Base-by-base conservation (phyloP, 2,888 invertebrate genomes). In the Drosophila vallismaia region DNA sequence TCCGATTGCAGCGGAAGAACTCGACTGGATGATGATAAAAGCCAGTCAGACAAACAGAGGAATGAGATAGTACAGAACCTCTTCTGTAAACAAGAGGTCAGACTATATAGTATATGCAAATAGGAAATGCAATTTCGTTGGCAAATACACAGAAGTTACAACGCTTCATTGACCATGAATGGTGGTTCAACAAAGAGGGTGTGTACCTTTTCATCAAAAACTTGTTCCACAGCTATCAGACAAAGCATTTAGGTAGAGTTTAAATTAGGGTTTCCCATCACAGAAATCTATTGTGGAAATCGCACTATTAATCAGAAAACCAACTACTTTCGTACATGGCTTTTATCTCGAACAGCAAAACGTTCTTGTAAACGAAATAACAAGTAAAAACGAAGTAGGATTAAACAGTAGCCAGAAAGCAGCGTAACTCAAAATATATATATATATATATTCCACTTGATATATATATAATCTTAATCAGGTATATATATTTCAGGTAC, bases 21-120 rank as follows among this genome's bases (percentile, higher is more conserved):
- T 42, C 58, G 36, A 50, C 38, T 46, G 49, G 44, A 54, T 45
- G 63, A 14, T 50, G 49, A 72, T 64, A 54, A 78, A 74, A 14
- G 36, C 9, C 51, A 28, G 28, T 28, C 44, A 64, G 9, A 12
- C 36, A 31, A 45, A 29, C 6, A n/a, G 29, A 24, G 26, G 8
- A 19, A 8, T 6, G 40, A 64, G 63, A 64, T 67, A 54, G 45
- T 54, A 6, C 54, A 45, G 44, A 45, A 29, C 45, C 44, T 38
- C 54, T 38, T 46, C 12, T n/a, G 67, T 70, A 71, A 51, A 67
- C 67, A 71, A 55, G 40, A 68, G 72, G 75, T 71, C 68, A 71
- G 66, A 33, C 44, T 36, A 50, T 44, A 26, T 42, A 56, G 40
- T 31, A 49, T 24, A 19, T 31, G 40, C 40, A 19, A 48, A 44